Evolutionary conservation across 92 coral and sea anemone species (phyloP).

Genomic region (Virgularia gustaviana): DNA sequence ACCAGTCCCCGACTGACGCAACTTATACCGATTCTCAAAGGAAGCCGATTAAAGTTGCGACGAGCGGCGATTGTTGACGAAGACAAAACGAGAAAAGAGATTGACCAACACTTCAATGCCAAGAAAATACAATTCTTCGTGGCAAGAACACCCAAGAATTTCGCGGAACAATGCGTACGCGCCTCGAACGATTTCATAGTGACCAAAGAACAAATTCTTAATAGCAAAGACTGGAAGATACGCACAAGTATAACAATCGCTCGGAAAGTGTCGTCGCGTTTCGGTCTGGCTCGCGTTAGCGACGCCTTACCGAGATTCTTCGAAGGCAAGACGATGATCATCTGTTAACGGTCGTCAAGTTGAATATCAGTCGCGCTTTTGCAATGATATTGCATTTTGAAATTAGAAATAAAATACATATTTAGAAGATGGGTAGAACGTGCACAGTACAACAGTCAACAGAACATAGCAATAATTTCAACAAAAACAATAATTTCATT

Average conservation of each 20-base stretch:
- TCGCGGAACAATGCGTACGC: constrained; percentile 62
- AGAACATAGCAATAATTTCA: no score
- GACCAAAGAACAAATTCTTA: constrained; percentile 72
- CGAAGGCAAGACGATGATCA: constrained; percentile 13
- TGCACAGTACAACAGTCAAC: no score
- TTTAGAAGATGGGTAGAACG: no score
- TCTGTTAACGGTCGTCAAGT: not conserved
- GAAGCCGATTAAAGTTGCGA: constrained; percentile 17
- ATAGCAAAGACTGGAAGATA: constrained; percentile 67
- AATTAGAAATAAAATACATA: no score
- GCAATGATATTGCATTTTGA: no score
- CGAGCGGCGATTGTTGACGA: constrained; percentile 23
- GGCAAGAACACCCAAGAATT: constrained; percentile 61
- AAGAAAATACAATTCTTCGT: constrained; percentile 17
- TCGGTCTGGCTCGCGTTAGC: not conserved
- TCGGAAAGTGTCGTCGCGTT: constrained; percentile 48
- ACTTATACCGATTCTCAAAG: constrained; percentile 17
- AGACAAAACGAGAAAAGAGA: constrained; percentile 11
- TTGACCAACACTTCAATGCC: not conserved
- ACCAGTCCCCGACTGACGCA: constrained; percentile 38
- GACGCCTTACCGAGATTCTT: constrained; percentile 16
- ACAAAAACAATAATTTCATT: no score
- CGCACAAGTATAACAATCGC: constrained; percentile 72
- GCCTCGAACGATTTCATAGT: constrained; percentile 71
- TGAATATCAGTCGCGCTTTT: not conserved